Evolutionary conservation across 2,113 vertebrate genomes (phyloP).

Genomic region (Eublepharis macularius): DNA sequence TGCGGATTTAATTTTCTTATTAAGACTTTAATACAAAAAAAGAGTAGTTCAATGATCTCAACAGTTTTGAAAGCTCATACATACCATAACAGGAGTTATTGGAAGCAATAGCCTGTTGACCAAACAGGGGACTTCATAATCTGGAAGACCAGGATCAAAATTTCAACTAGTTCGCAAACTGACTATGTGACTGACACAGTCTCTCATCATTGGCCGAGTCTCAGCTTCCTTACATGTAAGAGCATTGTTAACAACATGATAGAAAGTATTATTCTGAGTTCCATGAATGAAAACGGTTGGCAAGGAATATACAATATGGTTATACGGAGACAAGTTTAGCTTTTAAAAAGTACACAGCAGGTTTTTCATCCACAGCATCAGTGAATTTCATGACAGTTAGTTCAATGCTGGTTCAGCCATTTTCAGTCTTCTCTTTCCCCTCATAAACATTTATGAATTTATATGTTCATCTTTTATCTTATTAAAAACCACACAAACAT

Average conservation of each 20-base stretch:
- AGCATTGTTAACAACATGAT: not conserved
- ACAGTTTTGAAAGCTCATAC: not conserved
- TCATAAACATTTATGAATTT: not conserved
- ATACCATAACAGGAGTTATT: not conserved
- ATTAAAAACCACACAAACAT: not conserved
- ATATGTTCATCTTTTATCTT: not conserved
- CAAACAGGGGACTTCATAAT: not conserved
- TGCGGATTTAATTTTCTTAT: constrained; percentile 11
- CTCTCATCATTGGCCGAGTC: not conserved
- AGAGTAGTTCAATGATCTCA: not conserved
- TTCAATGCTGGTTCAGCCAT: not conserved
- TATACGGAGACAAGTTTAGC: not conserved
- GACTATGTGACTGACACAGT: not conserved
- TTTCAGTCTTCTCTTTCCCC: not conserved
- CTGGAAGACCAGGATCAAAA: not conserved
- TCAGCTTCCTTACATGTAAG: not conserved
- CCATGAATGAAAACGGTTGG: not conserved
- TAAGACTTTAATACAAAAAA: not conserved
- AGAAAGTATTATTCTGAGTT: no score
- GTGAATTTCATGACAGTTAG: not conserved
- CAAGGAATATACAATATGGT: not conserved
- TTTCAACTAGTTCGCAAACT: not conserved
- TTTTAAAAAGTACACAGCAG: not conserved
- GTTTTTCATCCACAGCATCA: not conserved
- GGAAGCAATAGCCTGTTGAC: not conserved